Base-by-base conservation (phyloP, 2,797 vertebrate genomes). In the Phoeniculus purpureus region DNA sequence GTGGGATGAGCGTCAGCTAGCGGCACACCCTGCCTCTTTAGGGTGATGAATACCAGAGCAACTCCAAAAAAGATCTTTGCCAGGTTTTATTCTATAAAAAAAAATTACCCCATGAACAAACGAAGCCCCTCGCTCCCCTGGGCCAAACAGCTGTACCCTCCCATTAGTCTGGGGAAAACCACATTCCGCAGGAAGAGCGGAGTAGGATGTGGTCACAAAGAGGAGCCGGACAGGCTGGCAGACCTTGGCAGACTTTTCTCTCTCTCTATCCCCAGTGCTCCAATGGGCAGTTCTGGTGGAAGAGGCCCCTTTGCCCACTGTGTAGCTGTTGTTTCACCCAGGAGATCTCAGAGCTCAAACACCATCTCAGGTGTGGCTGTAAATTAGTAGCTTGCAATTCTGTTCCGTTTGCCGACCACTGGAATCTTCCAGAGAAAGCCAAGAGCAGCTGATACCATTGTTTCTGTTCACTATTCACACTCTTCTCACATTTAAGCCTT, bases 401-500 rank as follows among this genome's bases (percentile, higher is more conserved):
- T 92, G 40, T 67, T 89, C 76, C 89, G 40, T 54, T 74, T 89
- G 48, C 6, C 4, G 71, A 72, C 54, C 70, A 62, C 66, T 80
- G 79, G 73, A 89, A 89, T 64, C 68, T 52, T 92, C 74, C 62
- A 67, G 82, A 0, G 1, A 72, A 72, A 54, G 47, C 94, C 86
- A 87, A 77, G 50, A 92, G 85, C 80, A 94, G 91, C 80, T 52
- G 68, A 34, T 81, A 55, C 81, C 32, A 15, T 82, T 91, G 82
- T 82, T 85, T 80, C 72, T 76, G 50, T 71, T 74, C 7, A 1
- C 91, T 68, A 5, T 93, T 92, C 81, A 75, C 90, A 86, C 78
- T 51, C 87, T 86, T 61, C 89, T 86, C 81, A 75, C 79, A 77
- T 87, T 85, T 87, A 94, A 93, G 89, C 75, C 73, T 95, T 95